Base-by-base conservation (phyloP, 2,888 invertebrate genomes). In the Pristionchus arcanus region DNA sequence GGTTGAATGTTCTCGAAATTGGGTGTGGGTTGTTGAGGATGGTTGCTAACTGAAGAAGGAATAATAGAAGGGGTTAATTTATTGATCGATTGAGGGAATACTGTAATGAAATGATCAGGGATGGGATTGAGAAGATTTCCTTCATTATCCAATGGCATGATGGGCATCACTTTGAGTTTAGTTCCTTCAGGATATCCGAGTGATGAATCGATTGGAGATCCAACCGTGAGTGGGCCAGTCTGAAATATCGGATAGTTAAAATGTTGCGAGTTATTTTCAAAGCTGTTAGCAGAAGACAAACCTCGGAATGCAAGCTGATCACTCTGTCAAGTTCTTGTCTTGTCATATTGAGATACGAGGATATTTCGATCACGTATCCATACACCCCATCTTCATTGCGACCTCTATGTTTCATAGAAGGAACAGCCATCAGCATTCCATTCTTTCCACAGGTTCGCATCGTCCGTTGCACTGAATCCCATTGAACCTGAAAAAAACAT, bases 371-470 rank as follows among this genome's bases (percentile, higher is more conserved):
- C 9, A 49, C 77, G 15, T n/a, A 77, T 77, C 77, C 77, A n/a
- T 25, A 77, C 0, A 42, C 25, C 2, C 77, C 77, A 3, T 77
- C n/a, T n/a, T 77, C 77, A 42, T 77, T 77, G 42, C 42, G 31
- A n/a, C 77, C 77, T 42, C 13, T 49, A 34, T 77, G 77, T n/a
- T 42, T 77, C 21, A 7, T 77, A 21, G 77, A 77, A 49, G 77
- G 42, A 77, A 77, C 77, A 25, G 77, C 77, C 77, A 77, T 77
- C 11, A 42, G n/a, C 37, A 77, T 77, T 42, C 37, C 42, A 49
- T 77, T 42, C 7, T 19, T 42, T 42, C 42, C 77, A 21, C 25
- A 25, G 2, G 77, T 42, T 42, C 77, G 16, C 42, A 77, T 25
- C 1, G 49, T 42, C 2, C 77, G 77, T 21, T 13, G 42, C 11